Evolutionary conservation across 1,140 invertebrate species (phyloP), one percentile per base, ranked within the genome.

Genomic region (Muscidifurax raptorellus): DNA sequence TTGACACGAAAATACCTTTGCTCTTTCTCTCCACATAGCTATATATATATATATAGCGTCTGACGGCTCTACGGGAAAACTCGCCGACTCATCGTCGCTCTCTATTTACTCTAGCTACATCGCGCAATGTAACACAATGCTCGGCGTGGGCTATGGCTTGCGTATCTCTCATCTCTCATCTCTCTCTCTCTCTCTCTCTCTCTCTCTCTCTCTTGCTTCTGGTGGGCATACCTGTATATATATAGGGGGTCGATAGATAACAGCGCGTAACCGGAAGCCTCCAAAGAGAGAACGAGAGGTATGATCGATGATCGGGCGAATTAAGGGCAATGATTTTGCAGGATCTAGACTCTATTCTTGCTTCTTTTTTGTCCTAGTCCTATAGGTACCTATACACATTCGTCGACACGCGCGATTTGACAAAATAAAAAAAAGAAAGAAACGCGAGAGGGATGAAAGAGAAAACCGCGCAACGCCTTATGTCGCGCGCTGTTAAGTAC

Each of bases 261-360:
- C 28, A 47, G 44, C n/a, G 18, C 18, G 76, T 40, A 69, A 59
- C 79, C 22, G 52, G 52, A 59, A 59, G 52, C 22, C 52, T n/a
- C n/a, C n/a, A n/a, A n/a, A n/a, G n/a, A n/a, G n/a, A n/a, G n/a
- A n/a, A n/a, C n/a, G n/a, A 40, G 36, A 36, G 64, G 59, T 67
- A 82, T 86, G 87, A 88, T 89, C 86, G 86, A 88, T 78, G 85
- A 47, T 80, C 71, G 18, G 27, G 79, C 87, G 84, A 87, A 90
- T 90, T 88, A 90, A 87, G 83, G 80, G 80, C 86, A 86, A 90
- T 90, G 89, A 91, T 88, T 88, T 86, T 59, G 87, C 88, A 88
- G 87, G 76, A 88, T 89, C 82, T 72, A 25, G 25, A 15, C 25
- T 69, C 28, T 69, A 28, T 69, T 69, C 66, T 69, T 27, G 66